phyloP scores from a whole-genome alignment of 64 coral and sea anemone species.

The Pocillopora damicornis region DNA sequence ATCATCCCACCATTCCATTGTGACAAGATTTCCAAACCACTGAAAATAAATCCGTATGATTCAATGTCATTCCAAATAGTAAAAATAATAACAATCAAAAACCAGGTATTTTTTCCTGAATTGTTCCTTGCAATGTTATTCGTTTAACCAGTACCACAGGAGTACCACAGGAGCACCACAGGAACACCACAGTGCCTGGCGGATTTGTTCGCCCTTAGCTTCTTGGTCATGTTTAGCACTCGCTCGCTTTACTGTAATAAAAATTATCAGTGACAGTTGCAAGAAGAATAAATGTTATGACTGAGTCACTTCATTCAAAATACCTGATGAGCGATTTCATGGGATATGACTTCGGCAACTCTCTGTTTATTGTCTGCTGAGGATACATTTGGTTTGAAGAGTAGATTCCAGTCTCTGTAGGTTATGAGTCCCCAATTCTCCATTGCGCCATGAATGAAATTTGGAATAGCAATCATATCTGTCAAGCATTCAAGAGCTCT shows the following conservation, averaged over 20 bases:
- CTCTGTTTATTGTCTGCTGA: constrained; percentile 72
- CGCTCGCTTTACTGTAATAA: too few species aligned
- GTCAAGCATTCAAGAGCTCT: not conserved
- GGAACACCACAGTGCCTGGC: too few species aligned
- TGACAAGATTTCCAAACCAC: constrained; percentile 92
- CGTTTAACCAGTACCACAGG: too few species aligned
- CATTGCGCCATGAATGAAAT: constrained; percentile 73
- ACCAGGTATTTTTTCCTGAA: too few species aligned
- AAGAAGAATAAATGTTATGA: not conserved
- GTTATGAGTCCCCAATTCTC: constrained; percentile 92
- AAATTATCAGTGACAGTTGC: too few species aligned
- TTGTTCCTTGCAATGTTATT: too few species aligned
- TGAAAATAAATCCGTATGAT: constrained; percentile 21
- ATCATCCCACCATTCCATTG: constrained; percentile 86
- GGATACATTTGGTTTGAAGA: constrained; percentile 59
- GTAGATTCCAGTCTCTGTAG: constrained; percentile 65
- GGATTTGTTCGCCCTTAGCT: too few species aligned
- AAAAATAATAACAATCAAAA: too few species aligned
- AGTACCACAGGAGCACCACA: too few species aligned
- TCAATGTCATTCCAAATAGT: not conserved
- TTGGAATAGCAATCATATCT: constrained; percentile 93
- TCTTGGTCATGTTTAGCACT: too few species aligned
- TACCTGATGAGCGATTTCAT: constrained; percentile 90
- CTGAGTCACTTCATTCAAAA: not conserved
- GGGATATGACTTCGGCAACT: constrained; percentile 54